Conservation (phyloP, 2,113 vertebrate species). For the Piaya cayana region DNA sequence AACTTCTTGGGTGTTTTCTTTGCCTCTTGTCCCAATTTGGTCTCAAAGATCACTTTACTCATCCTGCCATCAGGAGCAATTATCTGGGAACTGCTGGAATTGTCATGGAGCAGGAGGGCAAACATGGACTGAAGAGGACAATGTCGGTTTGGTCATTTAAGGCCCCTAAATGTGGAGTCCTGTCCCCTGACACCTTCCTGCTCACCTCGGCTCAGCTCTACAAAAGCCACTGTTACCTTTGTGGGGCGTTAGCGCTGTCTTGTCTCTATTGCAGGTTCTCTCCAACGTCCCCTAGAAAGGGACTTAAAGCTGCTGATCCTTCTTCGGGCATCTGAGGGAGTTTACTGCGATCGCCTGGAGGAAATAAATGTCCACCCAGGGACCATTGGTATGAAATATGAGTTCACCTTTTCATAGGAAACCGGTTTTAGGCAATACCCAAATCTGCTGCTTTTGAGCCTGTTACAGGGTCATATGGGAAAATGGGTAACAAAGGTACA, state of each 20-base stretch:
- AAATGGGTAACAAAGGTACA: neutral
- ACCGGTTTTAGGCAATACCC: neutral
- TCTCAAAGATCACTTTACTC: neutral
- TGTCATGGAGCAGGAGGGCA: neutral
- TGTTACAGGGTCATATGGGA: neutral
- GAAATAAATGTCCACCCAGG: conserved; percentile 66
- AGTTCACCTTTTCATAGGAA: neutral
- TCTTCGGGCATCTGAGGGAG: conserved; percentile 74
- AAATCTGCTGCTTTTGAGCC: neutral
- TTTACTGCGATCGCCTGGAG: conserved; percentile 70
- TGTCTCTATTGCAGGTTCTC: conserved; percentile 66
- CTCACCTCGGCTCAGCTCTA: neutral
- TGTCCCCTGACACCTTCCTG: accelerated
- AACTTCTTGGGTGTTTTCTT: neutral
- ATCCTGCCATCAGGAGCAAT: neutral
- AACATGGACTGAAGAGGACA: neutral
- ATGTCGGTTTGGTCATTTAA: neutral
- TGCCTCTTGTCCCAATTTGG: neutral
- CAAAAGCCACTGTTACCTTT: neutral
- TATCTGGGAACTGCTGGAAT: neutral
- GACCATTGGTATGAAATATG: conserved; percentile 71
- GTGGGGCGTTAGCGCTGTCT: neutral
- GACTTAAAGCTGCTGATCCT: conserved; percentile 65
- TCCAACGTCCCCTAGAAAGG: conserved; percentile 65
- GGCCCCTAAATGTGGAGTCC: neutral